These are phyloP conservation scores for Psilopogon haemacephalus DNA, from an alignment of 2,113 vertebrate genomes.

Conservation along the genomic window DNA sequence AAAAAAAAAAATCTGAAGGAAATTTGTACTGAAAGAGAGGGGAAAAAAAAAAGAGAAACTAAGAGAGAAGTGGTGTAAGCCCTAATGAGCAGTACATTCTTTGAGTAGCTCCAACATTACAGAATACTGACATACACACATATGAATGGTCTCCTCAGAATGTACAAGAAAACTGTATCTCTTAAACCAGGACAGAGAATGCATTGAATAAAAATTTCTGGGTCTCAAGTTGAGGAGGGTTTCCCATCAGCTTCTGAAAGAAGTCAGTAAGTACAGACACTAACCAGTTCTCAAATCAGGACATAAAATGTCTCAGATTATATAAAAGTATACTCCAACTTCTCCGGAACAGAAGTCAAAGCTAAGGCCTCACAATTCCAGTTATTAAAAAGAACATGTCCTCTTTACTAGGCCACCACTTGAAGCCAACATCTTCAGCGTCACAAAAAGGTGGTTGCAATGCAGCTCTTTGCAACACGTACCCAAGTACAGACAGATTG, in stretches of 20 bases:
- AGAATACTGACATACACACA: not conserved
- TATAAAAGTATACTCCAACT: conserved; percentile 62
- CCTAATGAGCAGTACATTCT: not conserved
- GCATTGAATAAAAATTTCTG: not conserved
- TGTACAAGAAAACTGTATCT: not conserved
- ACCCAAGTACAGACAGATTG: not conserved
- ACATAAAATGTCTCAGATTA: conserved; percentile 43
- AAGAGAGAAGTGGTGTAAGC: not conserved
- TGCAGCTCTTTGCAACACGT: not conserved
- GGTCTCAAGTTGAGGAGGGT: not conserved
- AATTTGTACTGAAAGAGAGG: not conserved
- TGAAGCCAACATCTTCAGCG: not conserved
- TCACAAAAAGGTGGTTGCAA: not conserved
- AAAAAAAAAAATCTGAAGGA: not conserved
- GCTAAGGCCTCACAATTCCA: conserved; percentile 83
- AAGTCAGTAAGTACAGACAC: conserved; percentile 27
- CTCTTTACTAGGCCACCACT: conserved; percentile 19
- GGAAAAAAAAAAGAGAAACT: not conserved
- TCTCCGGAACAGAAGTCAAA: conserved; percentile 73
- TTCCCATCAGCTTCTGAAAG: conserved; percentile 50
- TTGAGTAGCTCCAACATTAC: conserved; percentile 7
- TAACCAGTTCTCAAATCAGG: conserved; percentile 53
- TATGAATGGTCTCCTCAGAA: not conserved
- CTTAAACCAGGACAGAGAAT: conserved; percentile 1
- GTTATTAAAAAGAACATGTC: conserved; percentile 40